These are phyloP conservation scores for Beroe forskalii DNA, from an alignment of 37 sponge, comb jelly and placozoan species.

Conservation along the genomic window DNA sequence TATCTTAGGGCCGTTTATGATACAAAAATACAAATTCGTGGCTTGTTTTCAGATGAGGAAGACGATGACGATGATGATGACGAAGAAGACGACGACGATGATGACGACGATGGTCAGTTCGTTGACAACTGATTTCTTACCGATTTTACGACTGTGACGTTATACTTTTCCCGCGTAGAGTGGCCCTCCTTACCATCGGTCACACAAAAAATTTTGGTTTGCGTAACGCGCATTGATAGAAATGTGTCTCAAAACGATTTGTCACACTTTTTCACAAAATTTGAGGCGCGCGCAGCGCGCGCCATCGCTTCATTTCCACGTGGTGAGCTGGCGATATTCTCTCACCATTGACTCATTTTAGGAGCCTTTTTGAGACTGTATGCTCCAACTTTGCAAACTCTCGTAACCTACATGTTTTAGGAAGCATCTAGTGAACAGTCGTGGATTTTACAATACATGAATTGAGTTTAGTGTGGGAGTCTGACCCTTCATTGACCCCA, in stretches of 20 bases:
- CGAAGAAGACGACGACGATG: slow-evolving; percentile 52
- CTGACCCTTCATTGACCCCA: no score
- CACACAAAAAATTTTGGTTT: background rate
- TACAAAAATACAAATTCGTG: no score
- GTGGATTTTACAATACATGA: no score
- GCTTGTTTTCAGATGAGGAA: slow-evolving; percentile 52
- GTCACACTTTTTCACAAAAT: background rate
- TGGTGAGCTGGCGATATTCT: background rate
- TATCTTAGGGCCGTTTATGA: no score
- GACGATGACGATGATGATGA: slow-evolving; percentile 58
- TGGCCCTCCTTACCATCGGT: background rate
- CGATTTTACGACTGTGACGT: background rate
- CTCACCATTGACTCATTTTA: no score
- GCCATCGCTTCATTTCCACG: background rate
- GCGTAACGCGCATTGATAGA: background rate
- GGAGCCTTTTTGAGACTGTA: no score
- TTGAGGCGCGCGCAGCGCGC: background rate
- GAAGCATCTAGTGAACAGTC: no score
- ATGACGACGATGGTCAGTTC: background rate
- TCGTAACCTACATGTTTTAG: no score
- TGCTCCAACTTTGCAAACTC: no score
- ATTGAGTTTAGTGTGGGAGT: no score
- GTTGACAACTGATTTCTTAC: background rate
- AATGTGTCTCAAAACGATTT: background rate
- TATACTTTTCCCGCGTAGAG: background rate